These are phyloP conservation scores for Mus pahari DNA, from an alignment of 2,113 vertebrate species.

Conservation along the genomic window DNA sequence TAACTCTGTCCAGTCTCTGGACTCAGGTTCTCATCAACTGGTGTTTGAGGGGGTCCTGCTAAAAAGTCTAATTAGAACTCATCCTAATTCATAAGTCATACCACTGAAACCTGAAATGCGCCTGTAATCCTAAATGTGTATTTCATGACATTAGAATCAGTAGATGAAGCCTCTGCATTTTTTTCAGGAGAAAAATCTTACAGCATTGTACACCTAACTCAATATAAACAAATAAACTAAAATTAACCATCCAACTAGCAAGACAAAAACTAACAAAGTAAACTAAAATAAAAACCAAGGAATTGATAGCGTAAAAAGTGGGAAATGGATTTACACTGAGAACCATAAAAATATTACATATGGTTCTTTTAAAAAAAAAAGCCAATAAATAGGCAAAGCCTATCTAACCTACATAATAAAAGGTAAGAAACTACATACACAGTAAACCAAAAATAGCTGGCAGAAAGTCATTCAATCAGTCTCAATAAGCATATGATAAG, in stretches of 20 bases:
- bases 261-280: neutral
- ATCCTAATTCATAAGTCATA: neutral
- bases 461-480: neutral
- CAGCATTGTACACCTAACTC: neutral
- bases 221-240: neutral
- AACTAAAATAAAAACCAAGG: neutral
- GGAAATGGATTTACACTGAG: neutral
- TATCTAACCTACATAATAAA: neutral
- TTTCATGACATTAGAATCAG: neutral
- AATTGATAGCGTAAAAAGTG: neutral
- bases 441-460: neutral
- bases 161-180: neutral
- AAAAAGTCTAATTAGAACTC: neutral
- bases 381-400: neutral
- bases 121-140: neutral
- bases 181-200: neutral
- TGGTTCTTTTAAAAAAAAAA: neutral
- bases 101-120: neutral
- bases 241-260: neutral
- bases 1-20: neutral
- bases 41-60: neutral
- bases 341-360: neutral
- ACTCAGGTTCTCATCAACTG: neutral
- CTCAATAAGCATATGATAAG: neutral
- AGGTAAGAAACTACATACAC: neutral